Evolutionary conservation across 92 coral and sea anemone genomes (phyloP).

Genomic region (Epizoanthus rinbou): DNA sequence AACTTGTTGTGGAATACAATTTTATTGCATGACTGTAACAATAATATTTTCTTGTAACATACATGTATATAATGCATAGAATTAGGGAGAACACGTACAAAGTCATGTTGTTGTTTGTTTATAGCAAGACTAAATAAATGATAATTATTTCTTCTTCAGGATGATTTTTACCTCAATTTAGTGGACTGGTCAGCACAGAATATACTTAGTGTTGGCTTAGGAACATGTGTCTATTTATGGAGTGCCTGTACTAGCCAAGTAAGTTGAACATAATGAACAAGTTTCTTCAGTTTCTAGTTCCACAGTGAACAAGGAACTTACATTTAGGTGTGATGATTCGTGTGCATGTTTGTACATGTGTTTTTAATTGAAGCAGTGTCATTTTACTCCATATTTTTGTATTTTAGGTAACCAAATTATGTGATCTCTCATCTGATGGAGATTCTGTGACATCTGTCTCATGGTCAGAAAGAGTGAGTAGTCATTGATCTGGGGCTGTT

Average conservation of each 20-base stretch:
- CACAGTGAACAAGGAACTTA: too few relatives aligned
- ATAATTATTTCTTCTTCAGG: conserved; percentile 55
- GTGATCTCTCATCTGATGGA: conserved; percentile 94
- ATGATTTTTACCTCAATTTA: conserved; percentile 95
- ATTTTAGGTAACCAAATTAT: conserved; percentile 87
- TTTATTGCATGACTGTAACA: too few relatives aligned
- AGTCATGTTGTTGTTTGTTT: background rate
- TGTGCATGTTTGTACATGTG: too few relatives aligned
- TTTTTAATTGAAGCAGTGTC: background rate
- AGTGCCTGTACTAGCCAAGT: conserved; percentile 99
- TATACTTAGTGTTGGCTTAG: conserved; percentile 98
- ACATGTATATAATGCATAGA: too few relatives aligned
- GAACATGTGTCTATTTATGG: conserved; percentile 99
- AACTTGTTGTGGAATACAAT: background rate
- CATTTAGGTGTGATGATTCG: too few relatives aligned
- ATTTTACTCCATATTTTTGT: background rate
- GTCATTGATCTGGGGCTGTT: background rate
- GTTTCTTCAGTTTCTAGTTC: background rate
- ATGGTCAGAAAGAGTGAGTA: conserved; percentile 97
- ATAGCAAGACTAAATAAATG: background rate
- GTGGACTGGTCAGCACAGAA: conserved; percentile 99
- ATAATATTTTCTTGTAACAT: too few relatives aligned
- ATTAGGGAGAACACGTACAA: too few relatives aligned
- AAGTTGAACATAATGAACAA: background rate
- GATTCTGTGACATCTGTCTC: conserved; percentile 98